Evolutionary conservation across 2,888 invertebrate species (phyloP).

Genomic region (Euclidia mi): DNA sequence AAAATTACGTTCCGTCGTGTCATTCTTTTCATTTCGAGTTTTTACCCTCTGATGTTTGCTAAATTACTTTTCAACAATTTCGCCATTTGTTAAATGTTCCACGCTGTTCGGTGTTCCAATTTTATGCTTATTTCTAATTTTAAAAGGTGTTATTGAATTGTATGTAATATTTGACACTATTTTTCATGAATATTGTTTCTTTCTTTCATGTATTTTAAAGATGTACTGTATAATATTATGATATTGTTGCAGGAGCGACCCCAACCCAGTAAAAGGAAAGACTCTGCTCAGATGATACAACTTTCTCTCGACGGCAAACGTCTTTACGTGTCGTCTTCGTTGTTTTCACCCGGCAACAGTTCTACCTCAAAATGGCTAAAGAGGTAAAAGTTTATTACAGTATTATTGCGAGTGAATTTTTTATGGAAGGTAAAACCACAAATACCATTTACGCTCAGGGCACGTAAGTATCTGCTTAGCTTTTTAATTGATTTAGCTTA

Average conservation of each 20-base stretch:
- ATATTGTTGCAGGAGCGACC: slow-evolving; percentile 88
- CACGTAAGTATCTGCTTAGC: slow-evolving; percentile 16
- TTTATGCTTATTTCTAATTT: slow-evolving; percentile 32
- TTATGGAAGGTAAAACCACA: slow-evolving; percentile 5
- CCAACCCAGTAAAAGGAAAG: slow-evolving; percentile 93
- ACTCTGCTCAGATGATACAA: slow-evolving; percentile 99
- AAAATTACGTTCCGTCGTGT: slow-evolving; percentile 72
- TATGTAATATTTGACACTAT: background rate
- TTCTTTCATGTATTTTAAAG: too few species aligned
- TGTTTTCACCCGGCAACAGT: slow-evolving; percentile 98
- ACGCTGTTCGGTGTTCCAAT: slow-evolving; percentile 24
- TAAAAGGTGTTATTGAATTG: slow-evolving; percentile 13
- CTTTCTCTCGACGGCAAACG: slow-evolving; percentile 98
- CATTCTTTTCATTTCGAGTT: slow-evolving; percentile 80
- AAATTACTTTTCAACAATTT: slow-evolving; percentile 71
- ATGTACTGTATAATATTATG: too few species aligned
- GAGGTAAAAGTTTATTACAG: slow-evolving; percentile 76
- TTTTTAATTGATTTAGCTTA: slow-evolving; percentile 17
- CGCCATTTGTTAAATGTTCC: slow-evolving; percentile 61
- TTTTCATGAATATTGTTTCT: too few species aligned
- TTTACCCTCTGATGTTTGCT: slow-evolving; percentile 66
- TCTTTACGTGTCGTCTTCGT: slow-evolving; percentile 96
- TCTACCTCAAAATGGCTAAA: slow-evolving; percentile 96
- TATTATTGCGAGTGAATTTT: slow-evolving; percentile 8
- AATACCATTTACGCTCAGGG: slow-evolving; percentile 1